These are phyloP conservation scores for Stenodera caucasica DNA, from an alignment of 2,888 invertebrate genomes.

Conservation along the genomic window DNA sequence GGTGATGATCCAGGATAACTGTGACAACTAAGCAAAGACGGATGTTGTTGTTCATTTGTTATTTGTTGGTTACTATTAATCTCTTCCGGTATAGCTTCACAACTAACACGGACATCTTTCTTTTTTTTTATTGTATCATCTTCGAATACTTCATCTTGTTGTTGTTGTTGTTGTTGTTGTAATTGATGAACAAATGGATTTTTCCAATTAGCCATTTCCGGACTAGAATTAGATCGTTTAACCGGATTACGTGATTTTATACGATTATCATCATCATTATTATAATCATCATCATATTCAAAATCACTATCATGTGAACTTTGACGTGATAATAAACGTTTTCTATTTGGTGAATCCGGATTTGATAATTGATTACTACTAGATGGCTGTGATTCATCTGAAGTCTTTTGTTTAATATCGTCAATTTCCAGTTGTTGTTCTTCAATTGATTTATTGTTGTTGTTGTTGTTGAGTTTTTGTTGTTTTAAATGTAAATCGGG, in stretches of 20 bases:
- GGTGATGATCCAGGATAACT: constrained; percentile 58
- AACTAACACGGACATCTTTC: constrained; percentile 82
- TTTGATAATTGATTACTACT: constrained; percentile 12
- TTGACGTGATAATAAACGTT: constrained; percentile 58
- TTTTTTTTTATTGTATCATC: constrained; percentile 61
- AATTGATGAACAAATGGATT: constrained; percentile 65
- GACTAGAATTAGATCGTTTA: constrained; percentile 85
- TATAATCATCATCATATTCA: constrained; percentile 50
- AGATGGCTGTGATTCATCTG: too few species aligned
- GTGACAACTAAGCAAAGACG: constrained; percentile 56
- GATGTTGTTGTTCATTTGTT: constrained; percentile 47
- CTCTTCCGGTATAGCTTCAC: constrained; percentile 90
- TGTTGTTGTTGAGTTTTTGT: background rate
- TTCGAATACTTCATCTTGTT: constrained; percentile 41
- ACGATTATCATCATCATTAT: constrained; percentile 36
- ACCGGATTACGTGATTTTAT: constrained; percentile 76
- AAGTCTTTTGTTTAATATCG: constrained; percentile 13
- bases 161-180: constrained; percentile 23
- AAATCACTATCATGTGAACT: constrained; percentile 60
- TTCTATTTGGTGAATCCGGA: constrained; percentile 16
- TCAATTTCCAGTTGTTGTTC: constrained; percentile 15
- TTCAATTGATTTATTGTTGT: background rate
- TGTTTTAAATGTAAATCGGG: constrained; percentile 56
- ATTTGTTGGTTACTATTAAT: constrained; percentile 60
- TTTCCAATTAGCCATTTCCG: constrained; percentile 90